Conservation (phyloP, 2,797 vertebrate species). For the Lindbergichthys nudifrons region DNA sequence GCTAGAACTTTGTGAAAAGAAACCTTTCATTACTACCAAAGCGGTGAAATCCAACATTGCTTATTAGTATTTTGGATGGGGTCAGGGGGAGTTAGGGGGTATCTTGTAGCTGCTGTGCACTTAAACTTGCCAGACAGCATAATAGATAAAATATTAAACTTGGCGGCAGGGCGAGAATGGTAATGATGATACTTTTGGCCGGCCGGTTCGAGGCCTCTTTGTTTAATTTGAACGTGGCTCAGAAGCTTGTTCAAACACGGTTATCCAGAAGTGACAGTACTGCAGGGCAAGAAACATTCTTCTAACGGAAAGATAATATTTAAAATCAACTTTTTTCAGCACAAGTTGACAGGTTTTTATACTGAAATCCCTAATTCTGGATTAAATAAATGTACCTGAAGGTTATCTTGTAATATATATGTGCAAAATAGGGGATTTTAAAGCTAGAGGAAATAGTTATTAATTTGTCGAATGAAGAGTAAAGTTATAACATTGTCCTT, state of each 20-base stretch:
- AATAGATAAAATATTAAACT: slow-evolving; percentile 77
- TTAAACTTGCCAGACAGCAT: slow-evolving; percentile 74
- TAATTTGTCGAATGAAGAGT: slow-evolving; percentile 7
- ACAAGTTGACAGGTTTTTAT: slow-evolving; percentile 29
- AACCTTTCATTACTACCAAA: slow-evolving; percentile 53
- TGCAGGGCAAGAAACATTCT: slow-evolving; percentile 43
- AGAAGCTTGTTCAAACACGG: slow-evolving; percentile 66
- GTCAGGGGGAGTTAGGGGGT: slow-evolving; percentile 56
- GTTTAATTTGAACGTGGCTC: slow-evolving; percentile 76
- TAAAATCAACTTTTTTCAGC: slow-evolving; percentile 49
- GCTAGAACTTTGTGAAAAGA: slow-evolving; percentile 39
- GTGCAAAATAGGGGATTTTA: slow-evolving; percentile 12
- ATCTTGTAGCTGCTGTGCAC: slow-evolving; percentile 67
- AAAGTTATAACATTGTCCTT: neutral
- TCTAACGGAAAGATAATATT: slow-evolving; percentile 59
- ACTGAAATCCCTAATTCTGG: slow-evolving; percentile 37
- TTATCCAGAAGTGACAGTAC: slow-evolving; percentile 63
- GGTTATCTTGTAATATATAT: slow-evolving; percentile 17
- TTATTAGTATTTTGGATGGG: slow-evolving; percentile 62
- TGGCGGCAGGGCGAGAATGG: slow-evolving; percentile 64
- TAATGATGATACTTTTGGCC: slow-evolving; percentile 79
- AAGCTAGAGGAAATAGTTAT: neutral
- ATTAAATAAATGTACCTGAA: slow-evolving; percentile 13
- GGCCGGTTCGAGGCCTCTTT: slow-evolving; percentile 62
- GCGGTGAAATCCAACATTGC: slow-evolving; percentile 46